Percentiles rank a stretch among this genome's conserved stretches.
phyloP scores from a whole-genome alignment of 2,888 invertebrate species.

The Standfussiana lucernea region DNA sequence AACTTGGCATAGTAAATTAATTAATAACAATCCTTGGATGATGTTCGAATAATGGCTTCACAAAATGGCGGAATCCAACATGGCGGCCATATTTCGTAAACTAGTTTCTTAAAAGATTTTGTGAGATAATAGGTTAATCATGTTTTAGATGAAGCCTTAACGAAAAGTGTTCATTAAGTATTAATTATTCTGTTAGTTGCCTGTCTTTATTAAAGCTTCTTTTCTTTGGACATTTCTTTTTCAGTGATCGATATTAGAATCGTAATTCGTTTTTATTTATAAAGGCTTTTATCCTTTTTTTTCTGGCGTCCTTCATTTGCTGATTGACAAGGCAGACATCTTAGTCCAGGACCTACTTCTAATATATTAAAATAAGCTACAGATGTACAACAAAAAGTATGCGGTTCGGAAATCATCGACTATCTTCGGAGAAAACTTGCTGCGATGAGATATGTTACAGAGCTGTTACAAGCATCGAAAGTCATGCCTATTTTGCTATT shows the following conservation, averaged over 20 bases:
- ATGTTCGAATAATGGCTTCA: slow-evolving; percentile 15
- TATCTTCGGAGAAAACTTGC: not conserved
- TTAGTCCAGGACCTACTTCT: not conserved
- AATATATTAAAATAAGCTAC: not conserved
- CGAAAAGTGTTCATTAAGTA: slow-evolving; percentile 30
- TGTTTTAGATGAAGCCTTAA: slow-evolving; percentile 8
- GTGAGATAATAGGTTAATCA: slow-evolving; percentile 4
- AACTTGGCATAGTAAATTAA: slow-evolving; percentile 38
- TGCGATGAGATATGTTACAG: not conserved
- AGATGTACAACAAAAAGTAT: not conserved
- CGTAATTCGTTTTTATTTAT: not conserved
- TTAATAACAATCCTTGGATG: slow-evolving; percentile 20
- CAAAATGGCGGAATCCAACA: slow-evolving; percentile 23
- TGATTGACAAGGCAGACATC: not conserved
- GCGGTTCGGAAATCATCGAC: not conserved
- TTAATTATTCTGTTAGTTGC: slow-evolving; percentile 12
- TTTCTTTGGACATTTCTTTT: slow-evolving; percentile 1
- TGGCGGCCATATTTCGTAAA: not conserved
- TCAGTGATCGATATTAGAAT: slow-evolving; percentile 1
- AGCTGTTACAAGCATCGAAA: not conserved
- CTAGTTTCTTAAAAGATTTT: slow-evolving; percentile 9
- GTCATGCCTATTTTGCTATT: not conserved
- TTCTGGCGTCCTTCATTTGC: not conserved
- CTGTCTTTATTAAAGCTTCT: slow-evolving; percentile 19
- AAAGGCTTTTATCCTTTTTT: accelerated